Conservation (phyloP, 2,888 invertebrate species). For the Schrankia costaestrigalis region DNA sequence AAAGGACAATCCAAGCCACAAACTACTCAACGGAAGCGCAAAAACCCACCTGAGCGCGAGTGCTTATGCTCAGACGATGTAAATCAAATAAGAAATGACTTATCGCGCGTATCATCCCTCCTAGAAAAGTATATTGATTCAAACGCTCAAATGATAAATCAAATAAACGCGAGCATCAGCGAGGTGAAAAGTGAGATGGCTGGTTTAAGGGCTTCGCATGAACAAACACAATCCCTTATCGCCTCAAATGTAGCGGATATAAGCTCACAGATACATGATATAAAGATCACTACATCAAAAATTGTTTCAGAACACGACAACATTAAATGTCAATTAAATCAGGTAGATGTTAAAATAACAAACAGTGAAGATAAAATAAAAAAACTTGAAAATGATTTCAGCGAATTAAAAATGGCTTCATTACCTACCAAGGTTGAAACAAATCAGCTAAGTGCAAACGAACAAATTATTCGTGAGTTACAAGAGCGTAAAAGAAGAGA, state of each 20-base stretch:
- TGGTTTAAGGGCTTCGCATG: no score
- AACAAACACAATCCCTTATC: constrained; percentile 3
- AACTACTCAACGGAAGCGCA: constrained; percentile 4
- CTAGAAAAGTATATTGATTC: constrained; percentile 5
- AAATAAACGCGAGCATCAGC: constrained; percentile 4
- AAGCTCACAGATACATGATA: constrained; percentile 1
- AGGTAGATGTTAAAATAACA: background rate
- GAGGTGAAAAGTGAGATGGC: constrained; percentile 3
- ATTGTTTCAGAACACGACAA: constrained; percentile 1
- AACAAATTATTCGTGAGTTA: background rate
- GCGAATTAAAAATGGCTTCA: background rate
- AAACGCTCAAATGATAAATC: constrained; percentile 3
- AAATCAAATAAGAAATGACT: constrained; percentile 4
- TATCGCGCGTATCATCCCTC: constrained; percentile 4
- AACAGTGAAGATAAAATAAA: constrained; percentile 4
- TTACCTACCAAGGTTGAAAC: background rate
- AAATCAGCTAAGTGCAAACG: background rate
- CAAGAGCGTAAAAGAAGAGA: background rate
- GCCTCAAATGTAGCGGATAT: constrained; percentile 4
- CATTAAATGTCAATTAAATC: constrained; percentile 3
- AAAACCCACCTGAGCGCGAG: background rate
- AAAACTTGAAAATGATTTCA: constrained; percentile 2
- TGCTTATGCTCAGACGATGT: constrained; percentile 2
- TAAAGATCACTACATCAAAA: constrained; percentile 1
- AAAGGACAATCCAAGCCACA: constrained; percentile 2